Evolutionary conservation across 2,797 vertebrate species (phyloP).

Genomic region (Myotis daubentonii): DNA sequence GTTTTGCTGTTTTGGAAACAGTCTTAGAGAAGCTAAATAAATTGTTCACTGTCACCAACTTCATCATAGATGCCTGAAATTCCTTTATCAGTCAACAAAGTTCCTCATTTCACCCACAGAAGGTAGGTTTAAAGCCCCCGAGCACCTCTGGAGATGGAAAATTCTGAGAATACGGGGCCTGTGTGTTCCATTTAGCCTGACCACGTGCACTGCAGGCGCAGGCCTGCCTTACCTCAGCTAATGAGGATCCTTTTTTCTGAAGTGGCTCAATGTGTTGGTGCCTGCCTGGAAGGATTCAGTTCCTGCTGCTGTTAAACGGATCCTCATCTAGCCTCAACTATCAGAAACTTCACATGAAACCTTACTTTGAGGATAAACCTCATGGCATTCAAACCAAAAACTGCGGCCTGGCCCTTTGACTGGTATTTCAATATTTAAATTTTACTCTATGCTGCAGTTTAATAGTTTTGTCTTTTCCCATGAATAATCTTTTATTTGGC

Average conservation of each 20-base stretch:
- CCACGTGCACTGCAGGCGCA: too few species aligned
- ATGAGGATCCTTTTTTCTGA: neutral
- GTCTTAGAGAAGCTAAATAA: constrained; percentile 16
- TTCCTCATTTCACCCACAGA: neutral
- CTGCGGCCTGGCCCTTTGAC: neutral
- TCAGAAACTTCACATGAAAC: neutral
- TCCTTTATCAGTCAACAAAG: neutral
- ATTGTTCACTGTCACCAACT: neutral
- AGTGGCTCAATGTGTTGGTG: neutral
- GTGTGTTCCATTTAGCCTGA: neutral
- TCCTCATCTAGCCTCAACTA: neutral
- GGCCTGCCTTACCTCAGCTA: neutral
- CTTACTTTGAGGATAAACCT: neutral
- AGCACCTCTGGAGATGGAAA: neutral
- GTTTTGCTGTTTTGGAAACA: neutral
- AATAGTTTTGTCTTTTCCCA: neutral
- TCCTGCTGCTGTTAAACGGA: neutral
- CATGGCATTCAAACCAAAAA: neutral
- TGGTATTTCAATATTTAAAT: neutral
- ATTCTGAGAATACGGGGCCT: neutral
- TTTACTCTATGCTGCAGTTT: neutral
- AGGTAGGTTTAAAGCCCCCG: neutral
- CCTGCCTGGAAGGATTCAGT: neutral
- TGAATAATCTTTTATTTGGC: constrained; percentile 18
- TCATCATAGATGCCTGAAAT: neutral